Evolutionary conservation across 2,888 invertebrate species (phyloP).

Genomic region (Craniophora ligustri): DNA sequence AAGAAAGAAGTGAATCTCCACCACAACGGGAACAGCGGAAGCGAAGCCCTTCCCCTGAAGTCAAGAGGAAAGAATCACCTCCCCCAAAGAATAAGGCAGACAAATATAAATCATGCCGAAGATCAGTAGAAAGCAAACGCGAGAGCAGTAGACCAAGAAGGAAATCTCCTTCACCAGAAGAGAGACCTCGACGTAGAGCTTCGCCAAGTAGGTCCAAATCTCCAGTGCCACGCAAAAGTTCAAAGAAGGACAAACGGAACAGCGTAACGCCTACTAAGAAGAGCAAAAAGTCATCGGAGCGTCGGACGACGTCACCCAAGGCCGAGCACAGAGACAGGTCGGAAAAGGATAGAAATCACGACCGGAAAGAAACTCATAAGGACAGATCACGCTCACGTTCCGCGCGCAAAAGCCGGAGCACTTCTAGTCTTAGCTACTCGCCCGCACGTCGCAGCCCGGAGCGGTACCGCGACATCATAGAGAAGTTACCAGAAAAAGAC

Average conservation of each 20-base stretch:
- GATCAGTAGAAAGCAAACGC: slow-evolving; percentile 62
- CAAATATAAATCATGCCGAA: slow-evolving; percentile 64
- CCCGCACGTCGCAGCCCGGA: slow-evolving; percentile 91
- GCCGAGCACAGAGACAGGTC: slow-evolving; percentile 49
- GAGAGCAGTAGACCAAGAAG: slow-evolving; percentile 60
- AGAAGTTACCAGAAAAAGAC: slow-evolving; percentile 87
- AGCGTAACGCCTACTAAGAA: slow-evolving; percentile 65
- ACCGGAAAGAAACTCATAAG: slow-evolving; percentile 59
- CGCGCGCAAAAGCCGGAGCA: slow-evolving; percentile 80
- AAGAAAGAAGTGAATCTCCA: slow-evolving; percentile 59
- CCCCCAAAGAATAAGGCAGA: slow-evolving; percentile 62
- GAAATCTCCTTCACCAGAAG: slow-evolving; percentile 67
- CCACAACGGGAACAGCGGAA: slow-evolving; percentile 57
- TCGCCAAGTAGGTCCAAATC: slow-evolving; percentile 71
- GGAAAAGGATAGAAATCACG: slow-evolving; percentile 58
- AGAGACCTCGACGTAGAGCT: slow-evolving; percentile 46
- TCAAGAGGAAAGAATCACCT: slow-evolving; percentile 65
- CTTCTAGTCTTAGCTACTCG: slow-evolving; percentile 91
- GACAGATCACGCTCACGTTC: slow-evolving; percentile 68
- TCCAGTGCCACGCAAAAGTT: slow-evolving; percentile 61
- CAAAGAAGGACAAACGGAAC: slow-evolving; percentile 67
- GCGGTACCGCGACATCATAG: slow-evolving; percentile 90
- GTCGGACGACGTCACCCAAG: slow-evolving; percentile 58
- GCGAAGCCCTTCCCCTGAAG: slow-evolving; percentile 67
- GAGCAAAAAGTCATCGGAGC: slow-evolving; percentile 64